These are phyloP conservation scores for Seladonia tumulorum DNA, from an alignment of 2,888 invertebrate genomes.

Conservation along the genomic window DNA sequence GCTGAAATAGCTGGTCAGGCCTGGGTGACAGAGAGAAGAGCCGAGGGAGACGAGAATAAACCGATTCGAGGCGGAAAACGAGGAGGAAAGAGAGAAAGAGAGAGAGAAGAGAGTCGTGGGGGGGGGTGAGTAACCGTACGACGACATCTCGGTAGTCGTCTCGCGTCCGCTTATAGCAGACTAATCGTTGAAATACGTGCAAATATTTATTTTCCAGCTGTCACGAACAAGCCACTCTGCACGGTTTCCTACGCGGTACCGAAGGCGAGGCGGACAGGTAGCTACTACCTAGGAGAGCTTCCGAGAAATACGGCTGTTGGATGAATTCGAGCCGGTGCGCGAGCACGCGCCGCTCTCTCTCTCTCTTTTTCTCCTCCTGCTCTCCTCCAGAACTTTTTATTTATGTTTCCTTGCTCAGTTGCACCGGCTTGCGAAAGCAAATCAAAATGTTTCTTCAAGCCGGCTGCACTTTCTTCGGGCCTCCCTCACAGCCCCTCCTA, in stretches of 20 bases:
- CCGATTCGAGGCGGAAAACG: background rate
- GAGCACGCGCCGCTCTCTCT: constrained; percentile 24
- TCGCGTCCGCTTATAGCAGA: constrained; percentile 70
- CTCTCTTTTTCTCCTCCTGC: background rate
- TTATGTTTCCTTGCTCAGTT: constrained; percentile 70
- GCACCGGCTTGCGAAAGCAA: constrained; percentile 54
- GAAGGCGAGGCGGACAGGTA: constrained; percentile 61
- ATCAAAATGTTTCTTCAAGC: constrained; percentile 66
- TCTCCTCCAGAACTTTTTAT: constrained; percentile 63
- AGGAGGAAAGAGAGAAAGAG: background rate
- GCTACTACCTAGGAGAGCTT: constrained; percentile 61
- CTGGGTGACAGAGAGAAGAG: background rate
- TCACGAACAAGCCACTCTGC: constrained; percentile 73
- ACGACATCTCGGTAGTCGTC: constrained; percentile 59
- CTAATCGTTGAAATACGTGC: constrained; percentile 79
- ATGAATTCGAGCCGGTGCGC: constrained; percentile 62
- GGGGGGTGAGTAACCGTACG: constrained; percentile 37
- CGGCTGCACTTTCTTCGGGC: background rate
- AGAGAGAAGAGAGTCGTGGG: background rate
- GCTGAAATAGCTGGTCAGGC: constrained; percentile 37
- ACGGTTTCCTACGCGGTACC: constrained; percentile 57
- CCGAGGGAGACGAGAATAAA: background rate
- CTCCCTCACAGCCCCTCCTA: background rate
- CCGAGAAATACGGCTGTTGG: constrained; percentile 71
- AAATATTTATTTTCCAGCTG: constrained; percentile 79